Evolutionary conservation across 2,888 invertebrate species (phyloP).

Genomic region (Dasysyrphus tricinctus): DNA sequence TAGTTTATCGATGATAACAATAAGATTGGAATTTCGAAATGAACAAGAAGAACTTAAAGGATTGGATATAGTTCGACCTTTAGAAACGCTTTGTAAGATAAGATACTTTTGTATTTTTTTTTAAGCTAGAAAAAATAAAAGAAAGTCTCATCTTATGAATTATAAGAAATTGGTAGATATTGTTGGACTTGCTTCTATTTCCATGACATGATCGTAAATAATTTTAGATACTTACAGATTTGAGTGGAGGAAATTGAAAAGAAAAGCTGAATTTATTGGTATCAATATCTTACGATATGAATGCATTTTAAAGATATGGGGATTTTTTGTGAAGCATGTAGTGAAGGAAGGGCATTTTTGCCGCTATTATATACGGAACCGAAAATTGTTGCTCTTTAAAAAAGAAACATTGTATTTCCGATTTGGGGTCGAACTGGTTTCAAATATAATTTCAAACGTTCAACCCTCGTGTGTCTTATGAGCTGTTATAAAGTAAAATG

Average conservation of each 20-base stretch:
- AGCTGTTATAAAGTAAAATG: no score
- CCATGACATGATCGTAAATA: conserved; percentile 64
- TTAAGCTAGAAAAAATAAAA: not conserved
- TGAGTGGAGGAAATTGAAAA: conserved; percentile 4
- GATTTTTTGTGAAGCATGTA: not conserved
- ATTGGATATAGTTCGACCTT: conserved; percentile 64
- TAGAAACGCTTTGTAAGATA: conserved; percentile 23
- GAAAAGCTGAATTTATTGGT: conserved; percentile 25
- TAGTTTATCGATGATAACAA: conserved; percentile 63
- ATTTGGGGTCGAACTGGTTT: no score
- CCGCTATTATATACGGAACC: no score
- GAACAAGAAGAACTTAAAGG: conserved; percentile 49
- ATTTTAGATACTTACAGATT: conserved; percentile 44
- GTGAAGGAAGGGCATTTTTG: not conserved
- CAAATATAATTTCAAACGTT: no score
- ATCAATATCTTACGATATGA: conserved; percentile 7
- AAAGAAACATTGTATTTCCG: no score
- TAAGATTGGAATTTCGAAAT: conserved; percentile 49
- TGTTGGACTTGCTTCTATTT: conserved; percentile 40
- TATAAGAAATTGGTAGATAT: conserved; percentile 57
- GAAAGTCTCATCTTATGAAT: conserved; percentile 48
- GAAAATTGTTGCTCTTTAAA: no score
- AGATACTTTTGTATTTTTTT: conserved; percentile 18
- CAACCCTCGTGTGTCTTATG: no score
- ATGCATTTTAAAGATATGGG: not conserved